Evolutionary conservation across 2,797 vertebrate species (phyloP), one percentile per base, ranked within the genome.

Genomic region (Eremophila alpestris): DNA sequence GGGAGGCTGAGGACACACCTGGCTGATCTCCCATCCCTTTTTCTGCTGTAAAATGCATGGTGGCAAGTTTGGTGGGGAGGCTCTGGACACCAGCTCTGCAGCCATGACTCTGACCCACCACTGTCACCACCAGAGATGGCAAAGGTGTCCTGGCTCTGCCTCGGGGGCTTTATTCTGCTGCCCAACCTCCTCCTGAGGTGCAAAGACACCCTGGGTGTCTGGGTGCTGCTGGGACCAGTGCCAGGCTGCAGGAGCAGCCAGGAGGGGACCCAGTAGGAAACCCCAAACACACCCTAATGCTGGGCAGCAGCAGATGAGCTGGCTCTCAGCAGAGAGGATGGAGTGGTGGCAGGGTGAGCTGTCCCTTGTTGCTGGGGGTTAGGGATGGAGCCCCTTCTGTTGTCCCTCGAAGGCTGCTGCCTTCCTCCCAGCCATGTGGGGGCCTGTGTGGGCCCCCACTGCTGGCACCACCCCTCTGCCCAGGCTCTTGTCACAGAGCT

Each of bases 41-140:
- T 60, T n/a, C 83, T 51, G 6, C 68, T 62, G 27, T 40, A 59
- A 79, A 75, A 58, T 27, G 40, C 56, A 30, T 0, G 0, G 15
- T 2, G 4, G 23, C 48, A 63, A 29, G 23, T 58, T 83, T 49
- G 4, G 16, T 16, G 5, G 32, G 41, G 21, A 62, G 30, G 6
- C 9, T 70, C 19, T 24, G 62, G 68, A 14, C 0, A 1, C 11
- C 2, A 1, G 43, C 4, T 2, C 62, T 16, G 19, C 19, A 36
- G 19, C 24, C 14, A 7, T 32, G 49, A n/a, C 30, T 81, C 71
- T 84, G 55, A 40, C 13, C 12, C 7, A 7, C 24, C 10, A 8
- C 49, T 16, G 16, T n/a, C n/a, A 27, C 34, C 14, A 3, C 16
- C 60, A 59, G 45, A 29, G 12, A n/a, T 16, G 6, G 12, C 64